Base-by-base conservation (phyloP, 2,113 vertebrate species). In the Salvator merianae region DNA sequence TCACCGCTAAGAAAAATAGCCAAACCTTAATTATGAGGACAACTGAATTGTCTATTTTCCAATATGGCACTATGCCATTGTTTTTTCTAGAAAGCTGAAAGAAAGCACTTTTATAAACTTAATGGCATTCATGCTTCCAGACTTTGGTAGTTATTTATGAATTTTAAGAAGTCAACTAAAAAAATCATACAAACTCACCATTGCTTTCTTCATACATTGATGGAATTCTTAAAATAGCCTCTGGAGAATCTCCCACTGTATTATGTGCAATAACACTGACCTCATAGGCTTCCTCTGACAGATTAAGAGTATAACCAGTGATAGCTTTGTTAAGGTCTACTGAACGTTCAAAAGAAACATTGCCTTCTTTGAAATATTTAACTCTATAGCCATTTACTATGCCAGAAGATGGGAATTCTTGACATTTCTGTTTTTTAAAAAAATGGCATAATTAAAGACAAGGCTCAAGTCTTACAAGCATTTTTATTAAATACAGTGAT, bases 211-310 rank as follows among this genome's bases (percentile, higher is more conserved):
- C 96, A 28, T 63, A 16, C 63, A 77, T 6, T 38, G 94, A 93
- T 8, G 96, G 95, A 90, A 97, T 95, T 89, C 93, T 94, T 84
- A 97, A 79, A 72, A 62, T 16, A 36, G 94, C 90, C 80, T 88
- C 83, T 50, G 92, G 93, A 86, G 96, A 96, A 9, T 86, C 28
- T 74, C 96, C 96, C 68, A 91, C 91, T 81, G 91, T 93, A 77
- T 96, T 96, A 85, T 91, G 93, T 70, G 94, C 91, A 77, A 74
- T 68, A 40, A 95, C 73, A 82, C 87, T 94, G 83, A 97, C 5
- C 9, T 70, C 38, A 53, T 96, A 84, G 0, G 94, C 86, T 32
- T 94, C 83, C 30, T 78, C 68, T 13, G 77, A 91, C 86, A 96
- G 81, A 84, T n/a, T 2, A 30, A 97, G 87, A n/a, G n/a, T n/a